Base-by-base conservation (phyloP, 2,888 invertebrate species). In the Parelbella ahira region DNA sequence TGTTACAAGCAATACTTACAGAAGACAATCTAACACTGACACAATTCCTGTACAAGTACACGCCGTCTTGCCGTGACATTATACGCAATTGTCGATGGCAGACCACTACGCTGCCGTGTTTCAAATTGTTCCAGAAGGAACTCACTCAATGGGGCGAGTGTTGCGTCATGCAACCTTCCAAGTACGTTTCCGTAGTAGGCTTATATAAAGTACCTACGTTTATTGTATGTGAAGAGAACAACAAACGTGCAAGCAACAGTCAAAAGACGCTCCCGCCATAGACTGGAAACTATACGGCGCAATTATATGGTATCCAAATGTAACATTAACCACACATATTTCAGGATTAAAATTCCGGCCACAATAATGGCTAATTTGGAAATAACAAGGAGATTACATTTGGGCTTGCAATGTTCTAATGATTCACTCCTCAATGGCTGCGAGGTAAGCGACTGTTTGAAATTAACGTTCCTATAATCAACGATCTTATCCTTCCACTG, bases 81-180 rank as follows among this genome's bases (percentile, higher is more conserved):
- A 49, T 65, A 1, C 53, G 47, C 11, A 61, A 50, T 19, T 86
- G 83, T 32, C 63, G 75, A 12, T 79, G 73, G 68, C 68, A 71
- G 34, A 44, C 51, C 6, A 36, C 24, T 0, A 44, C 54, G 11
- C 34, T 73, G 4, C 60, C 73, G 0, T 83, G 83, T 38, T 50
- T 51, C 1, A 8, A 48, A 2, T 45, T 86, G 9, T 83, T 84
- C 37, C 39, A 52, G 1, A 69, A 64, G 33, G 56, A 69, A 18
- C 13, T 75, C 1, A 81, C 73, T 0, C 48, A 52, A 2, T 68
- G 62, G 56, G 83, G 83, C 0, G 47, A 67, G 0, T 84, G 84
- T 48, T 86, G 86, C 45, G 60, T 77, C 0, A 63, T 72, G 58
- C 47, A 55, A 3, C 61, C 74, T 3, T 11, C 52, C 1, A 63